Evolutionary conservation across 1,140 invertebrate genomes (phyloP), one percentile per base, ranked within the genome.

Genomic region (Macrocentrus cingulum): DNA sequence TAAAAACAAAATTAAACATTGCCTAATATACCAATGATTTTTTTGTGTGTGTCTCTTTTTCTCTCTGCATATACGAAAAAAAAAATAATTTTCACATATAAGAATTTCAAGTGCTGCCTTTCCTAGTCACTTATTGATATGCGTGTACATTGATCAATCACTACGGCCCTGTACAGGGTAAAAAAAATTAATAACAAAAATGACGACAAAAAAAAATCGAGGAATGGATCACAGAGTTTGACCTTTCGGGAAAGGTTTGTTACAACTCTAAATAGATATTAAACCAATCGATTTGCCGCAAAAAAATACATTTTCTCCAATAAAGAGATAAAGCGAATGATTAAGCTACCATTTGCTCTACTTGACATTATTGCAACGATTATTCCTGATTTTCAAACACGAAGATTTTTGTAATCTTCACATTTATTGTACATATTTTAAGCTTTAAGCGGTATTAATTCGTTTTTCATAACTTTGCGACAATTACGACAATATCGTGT

Each of bases 141-240:
- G 45, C 22, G 11, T 48, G 20, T 16, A 48, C 13, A 48, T 23
- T 16, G 11, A 23, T 23, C 45, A 48, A 48, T 11, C 19, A 23
- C n/a, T 22, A 42, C 15, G 23, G 44, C 16, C 11, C 36, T 23
- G 25, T n/a, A 42, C n/a, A 25, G 2, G 37, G 23, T 19, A 41
- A 53, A 45, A 9, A 19, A 34, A 39, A 39, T 39, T 15, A 61
- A 45, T 23, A 25, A 45, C 15, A 19, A 22, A 32, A 46, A 45
- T 13, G 48, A 46, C 5, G 8, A 48, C 15, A 49, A 36, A 41
- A 57, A 41, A 44, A 44, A 56, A 52, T 18, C 52, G 19, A 61
- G 37, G 59, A 61, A 55, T 61, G 48, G 57, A 61, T 61, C 60
- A 61, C 60, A 61, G 60, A 57, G 41, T 57, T 44, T 45, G 8